Evolutionary conservation across 2,797 vertebrate species (phyloP).

Genomic region (Pangasius sanitwongsei): DNA sequence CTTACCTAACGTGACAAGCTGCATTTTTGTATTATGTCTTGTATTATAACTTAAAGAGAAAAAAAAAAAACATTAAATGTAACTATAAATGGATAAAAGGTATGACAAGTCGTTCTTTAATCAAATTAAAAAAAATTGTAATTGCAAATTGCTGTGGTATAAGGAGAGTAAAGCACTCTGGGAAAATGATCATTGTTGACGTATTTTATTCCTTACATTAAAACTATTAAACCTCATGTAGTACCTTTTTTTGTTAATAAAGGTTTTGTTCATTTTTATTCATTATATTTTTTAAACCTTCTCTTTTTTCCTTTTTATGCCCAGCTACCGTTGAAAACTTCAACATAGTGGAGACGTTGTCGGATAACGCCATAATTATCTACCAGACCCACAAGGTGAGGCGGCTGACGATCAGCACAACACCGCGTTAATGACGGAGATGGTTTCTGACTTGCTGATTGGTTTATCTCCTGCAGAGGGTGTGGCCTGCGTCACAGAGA

Average conservation of each 20-base stretch:
- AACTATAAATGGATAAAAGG: too few relatives aligned
- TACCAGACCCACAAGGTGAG: constrained; percentile 97
- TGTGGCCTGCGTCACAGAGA: constrained; percentile 97
- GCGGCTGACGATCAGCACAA: background rate
- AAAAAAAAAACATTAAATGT: background rate
- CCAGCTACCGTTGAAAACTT: constrained; percentile 97
- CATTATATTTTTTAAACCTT: background rate
- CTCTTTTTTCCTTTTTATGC: constrained; percentile 31
- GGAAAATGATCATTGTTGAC: too few relatives aligned
- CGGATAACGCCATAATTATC: constrained; percentile 92
- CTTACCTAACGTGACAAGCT: background rate
- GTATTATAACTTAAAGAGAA: too few relatives aligned
- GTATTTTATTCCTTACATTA: background rate
- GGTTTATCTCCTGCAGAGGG: constrained; percentile 77
- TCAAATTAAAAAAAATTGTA: too few relatives aligned
- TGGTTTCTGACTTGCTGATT: background rate
- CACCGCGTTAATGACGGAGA: background rate
- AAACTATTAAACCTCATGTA: background rate
- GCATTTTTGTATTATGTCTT: background rate
- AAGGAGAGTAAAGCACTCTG: too few relatives aligned
- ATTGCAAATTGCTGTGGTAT: too few relatives aligned
- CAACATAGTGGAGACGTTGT: constrained; percentile 92
- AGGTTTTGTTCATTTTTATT: background rate
- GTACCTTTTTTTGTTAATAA: background rate
- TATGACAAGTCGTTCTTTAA: too few relatives aligned